phyloP scores from a whole-genome alignment of 1,140 invertebrate species.

The Zaprionus kolodkinae region DNA sequence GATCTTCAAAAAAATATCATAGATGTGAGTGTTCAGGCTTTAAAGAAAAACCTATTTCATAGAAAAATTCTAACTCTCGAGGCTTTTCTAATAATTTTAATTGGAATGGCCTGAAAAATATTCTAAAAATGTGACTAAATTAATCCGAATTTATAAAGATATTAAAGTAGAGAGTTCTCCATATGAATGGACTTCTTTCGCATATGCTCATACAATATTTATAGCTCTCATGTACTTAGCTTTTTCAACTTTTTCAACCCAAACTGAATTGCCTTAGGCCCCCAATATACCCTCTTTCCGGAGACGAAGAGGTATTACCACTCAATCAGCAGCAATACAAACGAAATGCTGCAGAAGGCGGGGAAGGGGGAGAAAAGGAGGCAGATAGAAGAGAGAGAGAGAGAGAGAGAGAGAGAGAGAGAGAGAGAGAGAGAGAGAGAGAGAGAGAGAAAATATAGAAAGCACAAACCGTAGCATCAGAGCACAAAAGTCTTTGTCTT shows the following conservation, averaged over 20 bases:
- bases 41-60: too few relatives aligned
- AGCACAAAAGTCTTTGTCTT: conserved; percentile 66
- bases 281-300: not conserved
- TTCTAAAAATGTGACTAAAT: not conserved
- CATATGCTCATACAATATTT: rapidly evolving
- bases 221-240: not conserved
- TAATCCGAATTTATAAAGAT: not conserved
- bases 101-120: not conserved
- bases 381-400: not conserved
- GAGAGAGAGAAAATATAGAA: conserved; percentile 2
- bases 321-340: conserved; percentile 58
- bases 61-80: too few relatives aligned
- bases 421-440: not conserved
- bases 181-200: not conserved
- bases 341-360: conserved; percentile 19
- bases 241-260: not conserved
- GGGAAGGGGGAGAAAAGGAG: too few relatives aligned
- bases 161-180: not conserved
- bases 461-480: conserved; percentile 26
- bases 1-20: too few relatives aligned
- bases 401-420: not conserved
- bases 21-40: too few relatives aligned
- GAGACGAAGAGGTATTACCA: conserved; percentile 51
- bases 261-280: not conserved
- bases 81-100: too few relatives aligned